phyloP scores from a whole-genome alignment of 2,113 vertebrate genomes.

The Charina bottae region DNA sequence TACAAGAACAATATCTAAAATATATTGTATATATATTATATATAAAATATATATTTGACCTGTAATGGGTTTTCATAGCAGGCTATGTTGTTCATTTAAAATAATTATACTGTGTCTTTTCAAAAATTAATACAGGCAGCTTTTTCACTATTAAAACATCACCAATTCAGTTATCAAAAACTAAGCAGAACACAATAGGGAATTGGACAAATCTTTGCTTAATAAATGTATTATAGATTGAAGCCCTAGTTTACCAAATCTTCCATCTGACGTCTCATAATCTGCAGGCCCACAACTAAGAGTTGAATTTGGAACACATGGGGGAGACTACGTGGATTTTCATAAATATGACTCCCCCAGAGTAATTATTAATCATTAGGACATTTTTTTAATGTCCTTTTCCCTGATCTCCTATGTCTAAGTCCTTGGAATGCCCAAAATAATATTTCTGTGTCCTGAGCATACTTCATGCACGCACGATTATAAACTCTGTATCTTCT shows the following conservation, averaged over 20 bases:
- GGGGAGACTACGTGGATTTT: neutral
- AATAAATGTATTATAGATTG: neutral
- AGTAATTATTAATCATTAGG: neutral
- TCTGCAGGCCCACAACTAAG: neutral
- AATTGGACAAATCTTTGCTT: neutral
- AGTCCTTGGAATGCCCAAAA: neutral
- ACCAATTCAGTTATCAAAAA: neutral
- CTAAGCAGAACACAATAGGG: neutral
- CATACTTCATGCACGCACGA: neutral
- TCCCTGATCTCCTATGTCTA: neutral
- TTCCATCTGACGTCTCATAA: neutral
- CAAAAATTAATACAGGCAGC: neutral
- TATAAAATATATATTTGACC: too few species aligned
- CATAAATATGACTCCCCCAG: neutral
- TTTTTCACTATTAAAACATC: neutral
- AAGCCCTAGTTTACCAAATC: neutral
- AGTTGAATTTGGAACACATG: neutral
- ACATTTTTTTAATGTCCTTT: too few species aligned
- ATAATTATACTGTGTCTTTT: neutral
- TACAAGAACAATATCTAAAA: too few species aligned
- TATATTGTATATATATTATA: too few species aligned
- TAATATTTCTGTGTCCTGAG: neutral
- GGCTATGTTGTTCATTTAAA: neutral
- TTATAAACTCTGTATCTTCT: neutral
- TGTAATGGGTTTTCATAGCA: neutral